Percentiles rank a stretch among this genome's conserved stretches.
Conservation (phyloP, 2,113 vertebrate species). For the Anguilla rostrata region DNA sequence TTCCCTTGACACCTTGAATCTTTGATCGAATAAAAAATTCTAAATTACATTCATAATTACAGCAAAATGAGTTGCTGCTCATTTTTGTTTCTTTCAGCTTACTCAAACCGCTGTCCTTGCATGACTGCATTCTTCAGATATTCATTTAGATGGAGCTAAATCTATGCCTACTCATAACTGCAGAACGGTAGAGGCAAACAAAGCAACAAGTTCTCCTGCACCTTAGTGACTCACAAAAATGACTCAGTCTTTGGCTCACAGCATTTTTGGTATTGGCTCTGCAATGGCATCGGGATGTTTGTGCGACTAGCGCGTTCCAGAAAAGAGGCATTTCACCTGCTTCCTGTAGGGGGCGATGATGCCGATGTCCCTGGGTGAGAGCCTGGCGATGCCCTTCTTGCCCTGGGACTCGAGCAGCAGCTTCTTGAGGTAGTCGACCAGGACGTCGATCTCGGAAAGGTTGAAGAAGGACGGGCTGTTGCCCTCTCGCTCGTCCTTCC, state of each 20-base stretch:
- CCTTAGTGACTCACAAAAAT: neutral
- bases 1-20: neutral
- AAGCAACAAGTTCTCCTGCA: neutral
- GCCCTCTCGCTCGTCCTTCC: conserved; percentile 75
- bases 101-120: neutral
- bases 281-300: neutral
- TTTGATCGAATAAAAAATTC: neutral
- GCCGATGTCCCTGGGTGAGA: conserved; percentile 78
- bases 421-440: conserved; percentile 77
- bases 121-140: neutral
- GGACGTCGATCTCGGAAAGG: conserved; percentile 73
- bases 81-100: neutral
- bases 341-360: conserved; percentile 94
- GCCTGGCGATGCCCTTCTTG: conserved; percentile 63
- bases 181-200: neutral
- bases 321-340: conserved; percentile 70
- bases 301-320: neutral
- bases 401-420: conserved; percentile 75
- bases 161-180: neutral
- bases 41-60: neutral
- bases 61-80: neutral
- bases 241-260: neutral
- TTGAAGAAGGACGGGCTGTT: conserved; percentile 95
- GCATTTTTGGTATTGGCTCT: neutral
- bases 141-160: neutral